Evolutionary conservation across 92 coral and sea anemone genomes (phyloP), one percentile per base, ranked within the genome.

Genomic region (Meandrina meandrites): DNA sequence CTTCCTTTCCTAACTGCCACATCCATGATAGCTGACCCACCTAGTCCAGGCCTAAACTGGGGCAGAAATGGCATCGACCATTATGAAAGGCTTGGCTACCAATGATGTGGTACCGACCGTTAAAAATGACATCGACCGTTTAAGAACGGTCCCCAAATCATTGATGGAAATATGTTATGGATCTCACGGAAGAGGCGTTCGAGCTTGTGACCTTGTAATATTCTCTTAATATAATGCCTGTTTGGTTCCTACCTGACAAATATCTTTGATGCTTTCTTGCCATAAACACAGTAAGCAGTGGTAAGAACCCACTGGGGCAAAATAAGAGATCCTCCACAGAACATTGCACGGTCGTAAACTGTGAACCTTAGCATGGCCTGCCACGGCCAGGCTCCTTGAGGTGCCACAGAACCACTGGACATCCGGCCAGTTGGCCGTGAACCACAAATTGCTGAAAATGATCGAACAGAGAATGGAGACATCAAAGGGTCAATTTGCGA

Each of bases 231-330:
- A 64, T 32, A 6, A 40, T 40, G 45, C 45, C 6, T 40, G 24
- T 81, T 42, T 42, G 64, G n/a, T 68, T 68, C 84, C 24, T 72
- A 93, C 96, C 96, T 93, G 34, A 88, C 94, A 74, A 64, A 83
- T 14, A 94, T 22, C 24, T 51, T 84, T 17, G 93, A 81, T 22
- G 93, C 80, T 31, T 80, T 76, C 81, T 60, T 94, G 42, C 86
- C 89, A 74, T 89, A 94, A 34, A 91, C 93, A 76, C 96, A 91
- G 89, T 88, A 93, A 17, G 96, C 96, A 1, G 92, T 93, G 35
- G 94, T 93, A 32, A 91, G 86, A 19, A 93, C 94, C 94, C 96
- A 93, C 68, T 90, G 94, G 5, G 94, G 87, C 58, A 92, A 89
- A 21, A 93, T 88, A 1, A 93, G 79, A 31, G 94, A 83, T 19